Conservation (phyloP, 2,888 invertebrate species). For the Pollenia labialis region DNA sequence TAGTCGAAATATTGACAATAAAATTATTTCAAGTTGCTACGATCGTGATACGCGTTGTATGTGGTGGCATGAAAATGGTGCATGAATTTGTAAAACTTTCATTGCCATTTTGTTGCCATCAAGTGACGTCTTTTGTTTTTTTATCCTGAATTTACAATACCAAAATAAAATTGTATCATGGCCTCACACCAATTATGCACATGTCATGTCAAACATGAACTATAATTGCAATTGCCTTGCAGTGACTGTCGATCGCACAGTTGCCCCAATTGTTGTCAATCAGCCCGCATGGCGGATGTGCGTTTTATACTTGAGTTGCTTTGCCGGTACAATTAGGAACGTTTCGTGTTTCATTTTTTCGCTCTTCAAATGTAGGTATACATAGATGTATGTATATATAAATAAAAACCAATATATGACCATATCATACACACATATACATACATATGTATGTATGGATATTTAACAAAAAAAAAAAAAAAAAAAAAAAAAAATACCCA, state of each 20-base stretch:
- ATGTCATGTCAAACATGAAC: slow-evolving; percentile 71
- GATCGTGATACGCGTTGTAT: slow-evolving; percentile 36
- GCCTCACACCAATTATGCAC: slow-evolving; percentile 75
- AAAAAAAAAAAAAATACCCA: slow-evolving; percentile 3
- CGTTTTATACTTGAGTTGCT: slow-evolving; percentile 74
- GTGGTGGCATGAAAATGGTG: slow-evolving; percentile 30
- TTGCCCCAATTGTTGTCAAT: slow-evolving; percentile 78
- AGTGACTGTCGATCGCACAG: slow-evolving; percentile 77
- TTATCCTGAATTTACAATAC: slow-evolving; percentile 23
- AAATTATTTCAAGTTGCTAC: slow-evolving; percentile 19
- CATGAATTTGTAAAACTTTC: slow-evolving; percentile 23
- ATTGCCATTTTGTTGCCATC: slow-evolving; percentile 24
- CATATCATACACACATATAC: no score
- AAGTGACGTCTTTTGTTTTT: slow-evolving; percentile 11
- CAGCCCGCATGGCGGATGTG: slow-evolving; percentile 77
- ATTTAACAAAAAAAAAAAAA: background rate
- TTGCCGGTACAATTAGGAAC: slow-evolving; percentile 61
- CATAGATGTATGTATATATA: background rate
- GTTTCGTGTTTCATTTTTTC: slow-evolving; percentile 71
- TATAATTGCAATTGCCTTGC: slow-evolving; percentile 76
- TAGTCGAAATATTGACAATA: slow-evolving; percentile 15
- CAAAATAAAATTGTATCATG: slow-evolving; percentile 38
- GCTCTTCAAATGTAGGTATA: slow-evolving; percentile 25
- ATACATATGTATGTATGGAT: slow-evolving; percentile 11
- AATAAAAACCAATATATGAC: background rate